phyloP scores from a whole-genome alignment of 2,113 vertebrate species.

The Euleptes europaea region DNA sequence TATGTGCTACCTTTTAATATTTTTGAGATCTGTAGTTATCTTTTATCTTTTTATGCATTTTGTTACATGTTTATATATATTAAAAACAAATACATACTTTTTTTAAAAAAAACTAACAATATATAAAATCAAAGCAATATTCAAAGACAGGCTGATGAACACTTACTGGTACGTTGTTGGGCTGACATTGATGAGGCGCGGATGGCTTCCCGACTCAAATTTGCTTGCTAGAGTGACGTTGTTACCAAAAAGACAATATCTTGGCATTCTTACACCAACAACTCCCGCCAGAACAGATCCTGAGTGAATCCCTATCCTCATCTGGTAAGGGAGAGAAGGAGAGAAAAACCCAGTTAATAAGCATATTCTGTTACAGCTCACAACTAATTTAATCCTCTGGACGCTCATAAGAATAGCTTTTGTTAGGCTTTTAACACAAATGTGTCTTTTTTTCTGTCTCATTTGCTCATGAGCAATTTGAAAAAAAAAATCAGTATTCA shows the following conservation, averaged over 20 bases:
- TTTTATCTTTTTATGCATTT: neutral
- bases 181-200: conserved; percentile 94
- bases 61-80: neutral
- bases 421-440: neutral
- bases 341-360: conserved; percentile 31
- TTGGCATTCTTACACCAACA: conserved; percentile 96
- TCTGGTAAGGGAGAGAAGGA: conserved; percentile 69
- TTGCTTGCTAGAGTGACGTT: conserved; percentile 98
- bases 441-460: neutral
- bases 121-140: neutral
- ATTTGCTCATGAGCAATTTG: neutral
- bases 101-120: neutral
- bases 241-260: conserved; percentile 98
- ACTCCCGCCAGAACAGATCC: conserved; percentile 96
- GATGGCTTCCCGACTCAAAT: conserved; percentile 97
- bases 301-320: conserved; percentile 97
- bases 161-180: conserved; percentile 97
- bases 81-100: neutral
- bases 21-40: neutral
- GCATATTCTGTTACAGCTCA: neutral
- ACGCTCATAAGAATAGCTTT: neutral
- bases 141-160: neutral
- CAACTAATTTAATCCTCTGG: fast-evolving
- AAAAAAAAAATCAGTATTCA: neutral
- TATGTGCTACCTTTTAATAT: neutral